phyloP scores from a whole-genome alignment of 2,888 invertebrate species.

The Troglohyphantes excavatus region DNA sequence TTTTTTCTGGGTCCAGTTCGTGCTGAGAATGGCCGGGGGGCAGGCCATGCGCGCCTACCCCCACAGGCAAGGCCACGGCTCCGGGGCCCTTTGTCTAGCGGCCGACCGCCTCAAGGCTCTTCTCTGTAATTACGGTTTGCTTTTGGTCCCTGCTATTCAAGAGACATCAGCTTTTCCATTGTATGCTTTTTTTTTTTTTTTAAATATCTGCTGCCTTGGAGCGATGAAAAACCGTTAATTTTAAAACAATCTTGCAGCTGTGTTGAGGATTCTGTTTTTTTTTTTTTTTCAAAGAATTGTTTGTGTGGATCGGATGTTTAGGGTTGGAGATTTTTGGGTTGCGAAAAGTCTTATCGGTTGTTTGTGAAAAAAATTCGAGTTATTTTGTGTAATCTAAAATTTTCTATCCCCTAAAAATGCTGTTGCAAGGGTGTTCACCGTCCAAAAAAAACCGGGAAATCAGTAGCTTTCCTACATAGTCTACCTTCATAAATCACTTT shows the following conservation, averaged over 20 bases:
- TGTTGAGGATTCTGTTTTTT: background rate
- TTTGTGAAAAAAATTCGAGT: too few relatives aligned
- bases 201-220: background rate
- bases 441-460: too few relatives aligned
- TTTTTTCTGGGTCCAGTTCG: background rate
- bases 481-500: too few relatives aligned
- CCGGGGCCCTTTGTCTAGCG: constrained; percentile 71
- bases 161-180: background rate
- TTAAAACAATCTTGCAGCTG: constrained; percentile 2
- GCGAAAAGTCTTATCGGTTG: too few relatives aligned
- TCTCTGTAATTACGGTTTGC: constrained; percentile 29
- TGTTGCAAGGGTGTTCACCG: too few relatives aligned
- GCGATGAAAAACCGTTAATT: constrained; percentile 1
- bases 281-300: background rate
- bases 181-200: background rate
- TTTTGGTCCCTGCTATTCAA: background rate
- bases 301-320: too few relatives aligned
- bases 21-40: constrained; percentile 56
- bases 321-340: too few relatives aligned
- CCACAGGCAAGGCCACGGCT: constrained; percentile 76
- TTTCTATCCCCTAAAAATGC: too few relatives aligned
- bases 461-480: too few relatives aligned
- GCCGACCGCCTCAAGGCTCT: constrained; percentile 26
- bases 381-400: too few relatives aligned
- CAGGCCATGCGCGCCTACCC: constrained; percentile 59